phyloP scores from a whole-genome alignment of 1,140 invertebrate genomes.

The Scaptomyza graminum region DNA sequence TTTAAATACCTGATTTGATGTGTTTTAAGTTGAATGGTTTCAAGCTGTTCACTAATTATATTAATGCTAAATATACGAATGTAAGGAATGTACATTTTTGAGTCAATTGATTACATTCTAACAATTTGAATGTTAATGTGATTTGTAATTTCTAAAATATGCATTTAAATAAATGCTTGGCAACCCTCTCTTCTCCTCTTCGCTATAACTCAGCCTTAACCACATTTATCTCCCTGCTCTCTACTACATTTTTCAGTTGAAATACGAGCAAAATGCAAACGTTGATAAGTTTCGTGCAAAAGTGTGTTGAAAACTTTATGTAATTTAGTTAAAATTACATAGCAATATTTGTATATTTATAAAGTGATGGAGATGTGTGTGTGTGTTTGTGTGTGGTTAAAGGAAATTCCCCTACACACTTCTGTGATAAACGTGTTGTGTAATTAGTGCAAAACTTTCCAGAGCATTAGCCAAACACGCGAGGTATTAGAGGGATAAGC shows the following conservation, averaged over 20 bases:
- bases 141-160: conserved; percentile 1
- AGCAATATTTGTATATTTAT: not conserved
- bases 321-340: conserved; percentile 53
- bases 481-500: conserved; percentile 35
- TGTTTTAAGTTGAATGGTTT: not conserved
- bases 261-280: conserved; percentile 21
- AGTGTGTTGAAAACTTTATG: conserved; percentile 48
- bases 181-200: not conserved
- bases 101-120: conserved; percentile 21
- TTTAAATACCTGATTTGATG: not conserved
- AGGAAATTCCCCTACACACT: not conserved
- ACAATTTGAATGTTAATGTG: not conserved
- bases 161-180: conserved; percentile 3
- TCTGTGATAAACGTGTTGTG: conserved; percentile 43
- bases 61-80: conserved; percentile 17
- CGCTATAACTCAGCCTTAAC: not conserved
- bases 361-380: not conserved
- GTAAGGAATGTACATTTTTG: not conserved
- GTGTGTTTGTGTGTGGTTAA: not conserved
- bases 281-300: conserved; percentile 36
- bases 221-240: conserved; percentile 2
- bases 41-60: not conserved
- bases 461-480: conserved; percentile 24
- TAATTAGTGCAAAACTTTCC: conserved; percentile 63
- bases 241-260: not conserved